A percentile compares a stretch with the other conserved stretches of the same genome.
These are phyloP conservation scores for Darevskia nairensis DNA, from an alignment of 2,797 vertebrate genomes.

Conservation along the genomic window DNA sequence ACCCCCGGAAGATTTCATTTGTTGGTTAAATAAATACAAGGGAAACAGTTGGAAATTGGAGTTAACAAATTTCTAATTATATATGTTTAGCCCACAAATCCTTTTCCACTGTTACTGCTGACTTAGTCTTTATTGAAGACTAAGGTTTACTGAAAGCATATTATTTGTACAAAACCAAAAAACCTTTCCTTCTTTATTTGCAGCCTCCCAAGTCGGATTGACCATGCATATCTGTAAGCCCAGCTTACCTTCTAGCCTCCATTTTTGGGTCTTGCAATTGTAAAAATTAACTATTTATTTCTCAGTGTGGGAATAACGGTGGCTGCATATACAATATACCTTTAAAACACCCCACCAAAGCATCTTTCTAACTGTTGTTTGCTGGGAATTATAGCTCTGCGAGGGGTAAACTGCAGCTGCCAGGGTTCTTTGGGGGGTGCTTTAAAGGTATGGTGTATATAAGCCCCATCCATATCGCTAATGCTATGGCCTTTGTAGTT, in stretches of 20 bases:
- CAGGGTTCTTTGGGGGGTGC: no score
- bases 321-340: no score
- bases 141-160: not conserved
- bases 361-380: no score
- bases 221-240: not conserved
- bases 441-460: no score
- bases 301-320: not conserved
- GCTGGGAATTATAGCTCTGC: no score
- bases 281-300: not conserved
- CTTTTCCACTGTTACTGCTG: not conserved
- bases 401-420: no score
- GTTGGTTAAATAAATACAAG: conserved; percentile 21
- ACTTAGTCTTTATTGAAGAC: not conserved
- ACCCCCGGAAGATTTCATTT: conserved; percentile 16
- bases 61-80: not conserved
- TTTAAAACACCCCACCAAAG: no score
- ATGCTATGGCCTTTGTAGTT: not conserved
- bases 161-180: not conserved
- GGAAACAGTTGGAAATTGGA: conserved; percentile 12
- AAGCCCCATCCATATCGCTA: not conserved
- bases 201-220: not conserved
- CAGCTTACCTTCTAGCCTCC: not conserved
- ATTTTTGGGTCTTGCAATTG: not conserved
- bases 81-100: not conserved
- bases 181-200: not conserved